Evolutionary conservation across 2,888 invertebrate species (phyloP).

Genomic region (Argyresthia goedartella): DNA sequence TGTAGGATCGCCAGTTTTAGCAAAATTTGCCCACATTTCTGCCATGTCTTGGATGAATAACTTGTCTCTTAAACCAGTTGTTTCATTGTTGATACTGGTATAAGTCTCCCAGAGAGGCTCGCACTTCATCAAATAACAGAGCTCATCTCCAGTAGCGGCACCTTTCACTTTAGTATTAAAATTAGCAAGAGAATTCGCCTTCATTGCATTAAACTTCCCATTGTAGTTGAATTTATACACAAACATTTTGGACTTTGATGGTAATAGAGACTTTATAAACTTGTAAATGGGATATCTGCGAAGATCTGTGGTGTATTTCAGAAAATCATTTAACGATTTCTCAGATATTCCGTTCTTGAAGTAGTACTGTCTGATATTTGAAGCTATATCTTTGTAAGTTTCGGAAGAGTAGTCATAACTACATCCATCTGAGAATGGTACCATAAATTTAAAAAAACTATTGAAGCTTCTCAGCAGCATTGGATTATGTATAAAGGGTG

Average conservation of each 20-base stretch:
- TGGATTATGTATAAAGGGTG: slow-evolving; percentile 48
- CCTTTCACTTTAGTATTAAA: slow-evolving; percentile 36
- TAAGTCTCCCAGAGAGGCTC: slow-evolving; percentile 49
- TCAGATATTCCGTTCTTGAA: slow-evolving; percentile 36
- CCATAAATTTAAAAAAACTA: slow-evolving; percentile 43
- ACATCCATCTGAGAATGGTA: slow-evolving; percentile 48
- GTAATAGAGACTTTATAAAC: slow-evolving; percentile 36
- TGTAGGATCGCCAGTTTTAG: slow-evolving; percentile 49
- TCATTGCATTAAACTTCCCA: slow-evolving; percentile 47
- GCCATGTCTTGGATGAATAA: slow-evolving; percentile 43
- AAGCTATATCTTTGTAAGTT: slow-evolving; percentile 29
- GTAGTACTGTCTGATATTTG: slow-evolving; percentile 39
- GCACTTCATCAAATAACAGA: slow-evolving; percentile 59
- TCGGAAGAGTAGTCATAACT: slow-evolving; percentile 31
- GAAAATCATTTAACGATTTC: slow-evolving; percentile 31
- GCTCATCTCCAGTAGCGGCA: slow-evolving; percentile 59
- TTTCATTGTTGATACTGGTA: slow-evolving; percentile 22
- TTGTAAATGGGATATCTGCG: slow-evolving; percentile 52
- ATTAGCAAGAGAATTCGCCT: slow-evolving; percentile 33
- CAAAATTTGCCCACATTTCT: slow-evolving; percentile 62
- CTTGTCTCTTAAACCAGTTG: slow-evolving; percentile 24
- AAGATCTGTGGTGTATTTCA: slow-evolving; percentile 54
- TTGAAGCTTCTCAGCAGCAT: slow-evolving; percentile 35
- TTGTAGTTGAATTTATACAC: slow-evolving; percentile 61
- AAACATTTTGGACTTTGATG: slow-evolving; percentile 28